Conservation (phyloP, 2,113 vertebrate genomes). For the Ophthalmotilapia sp. region DNA sequence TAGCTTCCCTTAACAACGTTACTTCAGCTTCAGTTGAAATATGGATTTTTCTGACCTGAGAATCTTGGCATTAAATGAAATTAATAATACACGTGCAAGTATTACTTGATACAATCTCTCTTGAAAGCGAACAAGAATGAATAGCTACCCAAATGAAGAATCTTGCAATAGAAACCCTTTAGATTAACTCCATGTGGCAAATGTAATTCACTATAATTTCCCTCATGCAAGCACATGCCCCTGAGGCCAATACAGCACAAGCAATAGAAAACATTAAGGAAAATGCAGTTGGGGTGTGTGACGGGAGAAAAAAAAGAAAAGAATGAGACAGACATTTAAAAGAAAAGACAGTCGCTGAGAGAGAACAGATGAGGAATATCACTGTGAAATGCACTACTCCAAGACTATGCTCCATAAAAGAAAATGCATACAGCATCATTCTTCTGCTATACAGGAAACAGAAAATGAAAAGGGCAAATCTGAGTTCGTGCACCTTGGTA, state of each 20-base stretch:
- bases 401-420: slow-evolving; percentile 23
- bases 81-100: background rate
- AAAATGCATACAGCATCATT: slow-evolving; percentile 58
- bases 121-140: background rate
- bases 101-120: background rate
- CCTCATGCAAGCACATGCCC: background rate
- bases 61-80: background rate
- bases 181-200: background rate
- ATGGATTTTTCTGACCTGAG: background rate
- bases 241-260: background rate
- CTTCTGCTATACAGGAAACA: slow-evolving; percentile 43
- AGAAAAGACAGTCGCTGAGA: background rate
- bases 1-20: slow-evolving; percentile 4
- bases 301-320: background rate
- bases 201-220: slow-evolving; percentile 1
- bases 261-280: background rate
- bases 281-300: background rate
- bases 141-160: background rate
- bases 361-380: background rate
- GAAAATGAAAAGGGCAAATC: slow-evolving; percentile 71
- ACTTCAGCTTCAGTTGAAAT: background rate
- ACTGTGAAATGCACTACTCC: background rate
- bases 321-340: background rate
- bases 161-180: background rate
- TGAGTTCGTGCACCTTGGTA: slow-evolving; percentile 60